Conservation (phyloP, 1,140 invertebrate species). For the Pseudoatta argentina region DNA sequence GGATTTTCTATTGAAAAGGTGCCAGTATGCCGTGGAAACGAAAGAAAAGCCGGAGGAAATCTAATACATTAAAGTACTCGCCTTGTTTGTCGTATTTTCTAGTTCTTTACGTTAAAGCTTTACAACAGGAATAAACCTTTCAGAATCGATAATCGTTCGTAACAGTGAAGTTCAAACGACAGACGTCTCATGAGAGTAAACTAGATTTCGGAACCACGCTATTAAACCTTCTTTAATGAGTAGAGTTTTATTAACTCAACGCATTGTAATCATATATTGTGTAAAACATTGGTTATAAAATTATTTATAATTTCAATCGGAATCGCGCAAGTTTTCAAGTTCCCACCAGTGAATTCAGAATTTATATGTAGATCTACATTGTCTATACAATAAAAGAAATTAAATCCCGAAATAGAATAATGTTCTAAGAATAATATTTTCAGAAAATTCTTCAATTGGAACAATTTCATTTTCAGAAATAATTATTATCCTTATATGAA, state of each 20-base stretch:
- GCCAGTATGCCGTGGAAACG: not conserved
- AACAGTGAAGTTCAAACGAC: constrained; percentile 4
- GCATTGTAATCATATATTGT: not conserved
- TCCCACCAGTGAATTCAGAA: too few relatives aligned
- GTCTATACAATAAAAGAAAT: too few relatives aligned
- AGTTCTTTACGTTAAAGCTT: constrained; percentile 34
- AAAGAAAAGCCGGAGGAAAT: constrained; percentile 45
- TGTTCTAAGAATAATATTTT: too few relatives aligned
- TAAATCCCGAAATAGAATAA: too few relatives aligned
- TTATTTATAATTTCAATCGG: not conserved
- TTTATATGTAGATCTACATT: too few relatives aligned
- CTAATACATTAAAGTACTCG: constrained; percentile 67
- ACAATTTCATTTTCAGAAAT: too few relatives aligned
- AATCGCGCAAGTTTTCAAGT: too few relatives aligned
- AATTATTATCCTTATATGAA: too few relatives aligned
- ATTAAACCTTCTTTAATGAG: constrained; percentile 12
- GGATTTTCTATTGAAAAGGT: constrained; percentile 62
- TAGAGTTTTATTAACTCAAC: constrained; percentile 21
- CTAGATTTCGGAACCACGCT: constrained; percentile 8
- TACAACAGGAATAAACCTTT: constrained; percentile 32
- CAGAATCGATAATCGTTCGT: constrained; percentile 6
- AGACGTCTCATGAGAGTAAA: constrained; percentile 39
- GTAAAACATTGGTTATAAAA: not conserved
- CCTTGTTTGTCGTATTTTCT: constrained; percentile 32
- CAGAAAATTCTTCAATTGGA: too few relatives aligned